phyloP scores from a whole-genome alignment of 2,797 vertebrate genomes.

The Choloepus didactylus region DNA sequence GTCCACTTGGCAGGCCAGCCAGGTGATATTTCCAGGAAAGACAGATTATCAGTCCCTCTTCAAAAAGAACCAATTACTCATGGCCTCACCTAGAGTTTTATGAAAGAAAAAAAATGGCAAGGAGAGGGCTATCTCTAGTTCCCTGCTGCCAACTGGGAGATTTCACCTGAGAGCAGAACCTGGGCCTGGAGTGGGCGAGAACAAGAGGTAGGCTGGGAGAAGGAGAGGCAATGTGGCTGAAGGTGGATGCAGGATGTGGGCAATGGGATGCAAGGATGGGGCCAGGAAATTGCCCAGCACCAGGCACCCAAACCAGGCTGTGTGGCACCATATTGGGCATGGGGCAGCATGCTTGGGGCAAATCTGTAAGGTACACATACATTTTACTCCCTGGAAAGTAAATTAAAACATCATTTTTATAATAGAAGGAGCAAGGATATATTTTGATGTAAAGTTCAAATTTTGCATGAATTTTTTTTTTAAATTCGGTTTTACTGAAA shows the following conservation, averaged over 20 bases:
- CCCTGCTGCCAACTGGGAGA: not conserved
- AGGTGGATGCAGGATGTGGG: fast-evolving
- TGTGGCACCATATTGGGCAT: not conserved
- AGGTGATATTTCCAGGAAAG: constrained; percentile 66
- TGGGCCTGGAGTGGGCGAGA: not conserved
- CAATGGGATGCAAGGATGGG: not conserved
- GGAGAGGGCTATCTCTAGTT: not conserved
- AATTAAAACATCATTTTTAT: constrained; percentile 26
- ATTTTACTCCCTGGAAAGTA: not conserved
- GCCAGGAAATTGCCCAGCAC: not conserved
- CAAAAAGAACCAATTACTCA: constrained; percentile 70
- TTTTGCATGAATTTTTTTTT: constrained; percentile 12
- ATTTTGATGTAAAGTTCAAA: constrained; percentile 46
- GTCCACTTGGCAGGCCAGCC: constrained; percentile 70
- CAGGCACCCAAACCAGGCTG: not conserved
- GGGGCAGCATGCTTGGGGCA: not conserved
- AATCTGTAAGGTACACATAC: not conserved
- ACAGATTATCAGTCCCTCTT: constrained; percentile 73
- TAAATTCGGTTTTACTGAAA: no score
- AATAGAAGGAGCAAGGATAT: not conserved
- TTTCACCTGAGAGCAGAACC: not conserved
- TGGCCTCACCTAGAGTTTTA: constrained; percentile 64
- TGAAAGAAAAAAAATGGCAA: constrained; percentile 29
- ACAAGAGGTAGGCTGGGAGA: no score
- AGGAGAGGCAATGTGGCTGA: not conserved